Conservation (phyloP, 2,113 vertebrate genomes). For the Rhinichthys klamathensis region DNA sequence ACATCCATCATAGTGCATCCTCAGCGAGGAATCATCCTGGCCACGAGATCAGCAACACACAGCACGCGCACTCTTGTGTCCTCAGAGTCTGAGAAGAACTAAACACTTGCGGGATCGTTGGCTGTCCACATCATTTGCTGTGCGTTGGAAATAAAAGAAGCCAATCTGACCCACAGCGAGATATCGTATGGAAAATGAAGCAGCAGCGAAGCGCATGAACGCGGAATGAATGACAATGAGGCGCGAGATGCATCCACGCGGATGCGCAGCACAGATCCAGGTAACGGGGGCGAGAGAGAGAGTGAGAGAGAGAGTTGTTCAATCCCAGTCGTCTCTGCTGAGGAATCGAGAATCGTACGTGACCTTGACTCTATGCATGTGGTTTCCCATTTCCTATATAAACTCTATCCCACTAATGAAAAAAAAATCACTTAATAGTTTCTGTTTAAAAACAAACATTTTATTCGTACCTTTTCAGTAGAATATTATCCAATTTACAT, state of each 20-base stretch:
- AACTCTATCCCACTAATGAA: background rate
- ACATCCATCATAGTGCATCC: background rate
- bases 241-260: background rate
- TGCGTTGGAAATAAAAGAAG: background rate
- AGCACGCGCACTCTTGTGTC: background rate
- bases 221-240: conserved; percentile 6
- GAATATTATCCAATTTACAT: no score
- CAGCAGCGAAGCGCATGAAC: background rate
- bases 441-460: no score
- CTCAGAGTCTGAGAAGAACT: background rate
- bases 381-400: background rate
- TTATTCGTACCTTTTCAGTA: no score
- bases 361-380: background rate
- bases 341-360: background rate
- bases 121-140: background rate
- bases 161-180: background rate
- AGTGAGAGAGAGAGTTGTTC: background rate
- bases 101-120: background rate
- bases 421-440: no score
- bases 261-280: background rate
- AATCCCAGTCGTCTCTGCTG: background rate
- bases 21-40: conserved; percentile 25
- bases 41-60: background rate
- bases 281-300: background rate
- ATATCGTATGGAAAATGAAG: background rate